Percentiles rank a stretch among this genome's conserved stretches.
Evolutionary conservation across 2,113 vertebrate species (phyloP).

Genomic region (Capreolus pygargus): DNA sequence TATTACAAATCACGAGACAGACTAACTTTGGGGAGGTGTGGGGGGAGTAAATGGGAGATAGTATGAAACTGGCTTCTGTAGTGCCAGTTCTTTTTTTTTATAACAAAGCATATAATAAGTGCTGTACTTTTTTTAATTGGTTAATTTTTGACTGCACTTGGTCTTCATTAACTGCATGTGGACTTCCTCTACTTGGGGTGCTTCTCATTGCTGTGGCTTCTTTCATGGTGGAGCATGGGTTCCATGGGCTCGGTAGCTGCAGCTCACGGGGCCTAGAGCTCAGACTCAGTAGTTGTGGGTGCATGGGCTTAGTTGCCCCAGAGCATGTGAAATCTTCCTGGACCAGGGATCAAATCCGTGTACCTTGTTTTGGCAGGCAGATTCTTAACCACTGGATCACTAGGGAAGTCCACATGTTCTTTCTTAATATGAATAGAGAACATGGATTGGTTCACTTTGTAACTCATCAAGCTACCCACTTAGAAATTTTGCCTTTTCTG

Average conservation of each 20-base stretch:
- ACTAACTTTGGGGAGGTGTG: neutral
- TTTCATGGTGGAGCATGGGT: neutral
- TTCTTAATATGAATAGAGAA: neutral
- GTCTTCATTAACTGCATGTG: neutral
- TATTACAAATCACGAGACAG: neutral
- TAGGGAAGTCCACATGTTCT: neutral
- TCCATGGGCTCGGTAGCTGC: accelerated
- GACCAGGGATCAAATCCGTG: neutral
- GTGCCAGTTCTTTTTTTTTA: neutral
- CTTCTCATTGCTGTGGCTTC: neutral
- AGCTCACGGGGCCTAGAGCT: neutral
- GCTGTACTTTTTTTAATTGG: neutral
- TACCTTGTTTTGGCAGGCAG: neutral
- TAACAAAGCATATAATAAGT: neutral
- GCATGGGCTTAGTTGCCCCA: neutral
- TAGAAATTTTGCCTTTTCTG: neutral
- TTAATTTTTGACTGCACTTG: neutral
- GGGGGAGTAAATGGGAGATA: accelerated
- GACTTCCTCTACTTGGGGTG: neutral
- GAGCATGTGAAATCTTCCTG: neutral
- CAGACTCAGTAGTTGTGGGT: neutral
- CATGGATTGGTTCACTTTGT: neutral
- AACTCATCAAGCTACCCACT: neutral
- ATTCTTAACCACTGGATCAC: neutral
- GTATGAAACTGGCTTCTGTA: neutral